Percentiles rank a stretch among this genome's conserved stretches.
phyloP scores from a whole-genome alignment of 2,797 vertebrate genomes.

The Fistularia tabacaria region DNA sequence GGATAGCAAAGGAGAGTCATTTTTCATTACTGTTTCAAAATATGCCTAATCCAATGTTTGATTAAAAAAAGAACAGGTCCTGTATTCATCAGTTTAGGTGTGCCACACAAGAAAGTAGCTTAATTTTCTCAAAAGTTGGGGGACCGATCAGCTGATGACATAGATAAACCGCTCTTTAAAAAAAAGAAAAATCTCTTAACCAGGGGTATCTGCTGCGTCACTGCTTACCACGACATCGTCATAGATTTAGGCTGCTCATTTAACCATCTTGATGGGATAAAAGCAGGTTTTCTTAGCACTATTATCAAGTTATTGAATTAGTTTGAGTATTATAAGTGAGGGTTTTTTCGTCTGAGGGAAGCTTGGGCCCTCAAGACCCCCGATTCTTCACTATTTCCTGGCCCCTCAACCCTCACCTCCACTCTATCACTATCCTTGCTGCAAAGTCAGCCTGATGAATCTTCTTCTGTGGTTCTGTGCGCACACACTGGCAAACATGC shows the following conservation, averaged over 20 bases:
- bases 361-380: constrained; percentile 44
- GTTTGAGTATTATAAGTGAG: constrained; percentile 21
- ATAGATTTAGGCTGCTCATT: constrained; percentile 36
- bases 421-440: constrained; percentile 22
- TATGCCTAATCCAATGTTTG: constrained; percentile 24
- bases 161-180: constrained; percentile 52
- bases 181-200: constrained; percentile 27
- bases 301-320: constrained; percentile 50
- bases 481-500: constrained; percentile 29
- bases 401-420: constrained; percentile 29
- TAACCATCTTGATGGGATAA: constrained; percentile 48
- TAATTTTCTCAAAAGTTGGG: constrained; percentile 48
- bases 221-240: constrained; percentile 45
- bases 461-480: constrained; percentile 21
- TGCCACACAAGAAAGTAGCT: too few relatives aligned
- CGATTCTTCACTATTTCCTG: constrained; percentile 30
- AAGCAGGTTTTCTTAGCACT: constrained; percentile 53
- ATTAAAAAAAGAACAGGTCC: constrained; percentile 10
- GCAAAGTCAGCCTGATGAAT: constrained; percentile 35
- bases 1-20: constrained; percentile 6
- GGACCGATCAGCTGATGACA: constrained; percentile 20
- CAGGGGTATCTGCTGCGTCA: constrained; percentile 58
- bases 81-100: constrained; percentile 5
- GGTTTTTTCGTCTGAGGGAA: constrained; percentile 46
- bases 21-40: constrained; percentile 40